Conservation (phyloP, 2,113 vertebrate genomes). For the Semnopithecus entellus region DNA sequence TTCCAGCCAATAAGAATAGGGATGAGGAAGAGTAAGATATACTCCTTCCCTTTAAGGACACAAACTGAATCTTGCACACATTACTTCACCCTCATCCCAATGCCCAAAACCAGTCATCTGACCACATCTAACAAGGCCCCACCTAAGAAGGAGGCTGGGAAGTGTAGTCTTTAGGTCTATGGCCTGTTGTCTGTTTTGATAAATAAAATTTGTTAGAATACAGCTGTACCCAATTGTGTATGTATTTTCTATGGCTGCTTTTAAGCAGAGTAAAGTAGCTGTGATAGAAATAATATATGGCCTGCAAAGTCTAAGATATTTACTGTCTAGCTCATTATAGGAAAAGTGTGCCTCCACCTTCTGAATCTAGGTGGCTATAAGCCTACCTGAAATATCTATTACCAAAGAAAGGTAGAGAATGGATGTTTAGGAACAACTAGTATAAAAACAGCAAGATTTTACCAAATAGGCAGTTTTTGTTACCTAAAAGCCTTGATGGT, state of each 20-base stretch:
- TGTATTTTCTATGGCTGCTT: background rate
- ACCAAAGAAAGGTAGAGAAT: background rate
- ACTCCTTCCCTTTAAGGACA: background rate
- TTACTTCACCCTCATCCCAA: too few relatives aligned
- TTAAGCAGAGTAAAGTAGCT: background rate
- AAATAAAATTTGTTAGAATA: background rate
- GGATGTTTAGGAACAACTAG: background rate
- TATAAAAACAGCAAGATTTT: background rate
- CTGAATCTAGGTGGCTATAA: background rate
- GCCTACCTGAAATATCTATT: background rate
- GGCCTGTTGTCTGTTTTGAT: background rate
- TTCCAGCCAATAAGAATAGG: background rate
- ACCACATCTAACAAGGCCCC: background rate
- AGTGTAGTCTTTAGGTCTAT: background rate
- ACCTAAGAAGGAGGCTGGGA: background rate
- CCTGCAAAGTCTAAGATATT: background rate
- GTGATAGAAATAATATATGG: background rate
- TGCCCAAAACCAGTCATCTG: background rate
- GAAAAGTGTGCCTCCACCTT: background rate
- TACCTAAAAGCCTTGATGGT: background rate
- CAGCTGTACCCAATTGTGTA: background rate
- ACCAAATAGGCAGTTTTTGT: background rate
- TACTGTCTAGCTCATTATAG: background rate
- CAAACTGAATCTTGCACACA: background rate
- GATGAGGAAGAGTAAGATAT: background rate